Percentiles rank a stretch among this genome's conserved stretches.
These are phyloP conservation scores for Didymodactylos carnosus DNA, from an alignment of 2,888 invertebrate genomes.

Conservation along the genomic window DNA sequence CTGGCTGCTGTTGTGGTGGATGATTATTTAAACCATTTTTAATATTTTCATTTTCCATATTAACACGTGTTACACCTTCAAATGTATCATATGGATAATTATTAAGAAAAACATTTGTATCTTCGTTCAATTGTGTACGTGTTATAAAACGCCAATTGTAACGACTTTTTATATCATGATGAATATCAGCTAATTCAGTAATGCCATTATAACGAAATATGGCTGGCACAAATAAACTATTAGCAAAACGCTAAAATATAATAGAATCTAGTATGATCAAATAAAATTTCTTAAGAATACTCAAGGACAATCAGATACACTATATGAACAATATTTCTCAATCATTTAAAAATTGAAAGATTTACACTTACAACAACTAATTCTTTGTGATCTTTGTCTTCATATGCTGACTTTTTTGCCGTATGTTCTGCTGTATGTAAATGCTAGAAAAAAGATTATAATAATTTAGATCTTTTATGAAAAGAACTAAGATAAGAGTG, in stretches of 20 bases:
- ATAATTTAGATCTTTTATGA: not conserved
- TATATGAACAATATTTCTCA: too few relatives aligned
- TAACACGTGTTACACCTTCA: not conserved
- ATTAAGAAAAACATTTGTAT: not conserved
- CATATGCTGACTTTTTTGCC: not conserved
- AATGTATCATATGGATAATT: not conserved
- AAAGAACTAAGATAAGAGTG: not conserved
- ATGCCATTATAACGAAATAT: not conserved
- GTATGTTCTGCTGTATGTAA: not conserved
- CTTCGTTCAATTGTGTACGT: not conserved
- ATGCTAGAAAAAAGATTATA: not conserved
- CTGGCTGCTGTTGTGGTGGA: too few relatives aligned
- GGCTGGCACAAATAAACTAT: not conserved
- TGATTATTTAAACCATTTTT: too few relatives aligned
- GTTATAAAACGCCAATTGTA: not conserved
- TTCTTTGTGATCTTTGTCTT: not conserved
- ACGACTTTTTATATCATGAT: not conserved
- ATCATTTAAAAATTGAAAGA: not conserved
- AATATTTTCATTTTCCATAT: too few relatives aligned
- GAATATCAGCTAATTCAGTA: not conserved
- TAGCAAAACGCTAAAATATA: not conserved
- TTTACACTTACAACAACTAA: not conserved
- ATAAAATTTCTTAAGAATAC: too few relatives aligned
- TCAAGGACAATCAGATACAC: too few relatives aligned
- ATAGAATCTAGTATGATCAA: not conserved